Percentiles rank a stretch among this genome's conserved stretches.
phyloP scores from a whole-genome alignment of 2,797 vertebrate species.

The Merluccius polli region DNA sequence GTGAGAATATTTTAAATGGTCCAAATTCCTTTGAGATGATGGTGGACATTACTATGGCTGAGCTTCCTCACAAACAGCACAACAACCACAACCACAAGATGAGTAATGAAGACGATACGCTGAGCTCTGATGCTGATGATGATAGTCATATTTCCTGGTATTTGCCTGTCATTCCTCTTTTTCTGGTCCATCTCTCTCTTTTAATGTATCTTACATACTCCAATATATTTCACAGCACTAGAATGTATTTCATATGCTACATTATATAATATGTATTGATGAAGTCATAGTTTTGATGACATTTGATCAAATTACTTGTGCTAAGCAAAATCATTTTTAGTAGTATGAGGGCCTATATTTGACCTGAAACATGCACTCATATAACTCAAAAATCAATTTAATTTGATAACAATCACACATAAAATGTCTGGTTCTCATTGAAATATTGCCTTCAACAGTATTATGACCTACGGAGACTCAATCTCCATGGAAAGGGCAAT shows the following conservation, averaged over 20 bases:
- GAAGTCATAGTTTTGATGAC: background rate
- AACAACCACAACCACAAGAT: constrained; percentile 56
- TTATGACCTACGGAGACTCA: constrained; percentile 43
- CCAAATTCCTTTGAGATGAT: background rate
- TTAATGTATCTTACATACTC: background rate
- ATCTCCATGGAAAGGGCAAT: constrained; percentile 30
- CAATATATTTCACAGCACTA: background rate
- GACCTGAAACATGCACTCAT: background rate
- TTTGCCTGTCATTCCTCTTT: constrained; percentile 67
- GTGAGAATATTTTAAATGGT: background rate
- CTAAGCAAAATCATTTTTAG: background rate
- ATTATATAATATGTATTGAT: background rate
- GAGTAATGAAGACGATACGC: constrained; percentile 61
- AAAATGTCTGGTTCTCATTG: constrained; percentile 28
- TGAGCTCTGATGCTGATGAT: constrained; percentile 48
- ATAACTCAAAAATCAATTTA: constrained; percentile 14
- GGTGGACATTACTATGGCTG: constrained; percentile 55
- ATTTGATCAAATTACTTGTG: background rate
- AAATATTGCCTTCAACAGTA: constrained; percentile 34
- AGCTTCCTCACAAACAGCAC: constrained; percentile 52
- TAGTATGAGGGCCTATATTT: background rate
- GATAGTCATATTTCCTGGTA: constrained; percentile 74
- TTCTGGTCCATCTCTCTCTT: constrained; percentile 56
- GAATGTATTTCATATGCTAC: background rate
- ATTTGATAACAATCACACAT: constrained; percentile 18